phyloP scores from a whole-genome alignment of 1,140 invertebrate species.

The Microplitis mediator region DNA sequence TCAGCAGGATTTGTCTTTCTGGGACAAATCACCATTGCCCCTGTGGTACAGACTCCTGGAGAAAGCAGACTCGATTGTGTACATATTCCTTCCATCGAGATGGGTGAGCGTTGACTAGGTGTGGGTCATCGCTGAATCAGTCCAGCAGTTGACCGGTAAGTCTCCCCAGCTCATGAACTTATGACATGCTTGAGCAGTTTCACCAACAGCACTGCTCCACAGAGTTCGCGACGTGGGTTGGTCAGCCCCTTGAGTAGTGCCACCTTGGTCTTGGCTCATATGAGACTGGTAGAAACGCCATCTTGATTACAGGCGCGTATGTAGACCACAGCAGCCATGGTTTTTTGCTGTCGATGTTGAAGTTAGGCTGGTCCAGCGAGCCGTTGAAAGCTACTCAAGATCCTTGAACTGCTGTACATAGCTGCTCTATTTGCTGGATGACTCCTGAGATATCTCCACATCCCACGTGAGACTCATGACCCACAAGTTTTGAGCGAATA shows the following conservation, averaged over 20 bases:
- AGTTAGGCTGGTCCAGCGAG: conserved; percentile 26
- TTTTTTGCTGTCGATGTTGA: background rate
- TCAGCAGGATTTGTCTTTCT: too few relatives aligned
- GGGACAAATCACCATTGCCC: too few relatives aligned
- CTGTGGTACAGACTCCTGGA: too few relatives aligned
- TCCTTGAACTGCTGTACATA: conserved; percentile 2
- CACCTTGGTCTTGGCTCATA: conserved; percentile 40
- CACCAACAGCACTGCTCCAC: conserved; percentile 24
- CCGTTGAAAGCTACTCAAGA: background rate
- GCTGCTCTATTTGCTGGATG: background rate
- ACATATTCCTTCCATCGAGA: too few relatives aligned
- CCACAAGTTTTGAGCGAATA: conserved; percentile 49
- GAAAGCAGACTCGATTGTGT: too few relatives aligned
- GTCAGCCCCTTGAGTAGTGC: conserved; percentile 39
- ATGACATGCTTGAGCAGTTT: conserved; percentile 11
- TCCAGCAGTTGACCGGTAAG: conserved; percentile 39
- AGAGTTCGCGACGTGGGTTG: conserved; percentile 43
- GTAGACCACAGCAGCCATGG: conserved; percentile 30
- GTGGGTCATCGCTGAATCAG: conserved; percentile 33
- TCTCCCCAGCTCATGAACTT: conserved; percentile 9
- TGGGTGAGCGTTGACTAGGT: too few relatives aligned
- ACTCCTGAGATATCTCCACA: conserved; percentile 15
- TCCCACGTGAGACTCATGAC: conserved; percentile 43
- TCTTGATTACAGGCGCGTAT: background rate
- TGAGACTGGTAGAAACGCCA: background rate